Evolutionary conservation across 1,140 invertebrate species (phyloP).

Genomic region (Sesamia nonagrioides): DNA sequence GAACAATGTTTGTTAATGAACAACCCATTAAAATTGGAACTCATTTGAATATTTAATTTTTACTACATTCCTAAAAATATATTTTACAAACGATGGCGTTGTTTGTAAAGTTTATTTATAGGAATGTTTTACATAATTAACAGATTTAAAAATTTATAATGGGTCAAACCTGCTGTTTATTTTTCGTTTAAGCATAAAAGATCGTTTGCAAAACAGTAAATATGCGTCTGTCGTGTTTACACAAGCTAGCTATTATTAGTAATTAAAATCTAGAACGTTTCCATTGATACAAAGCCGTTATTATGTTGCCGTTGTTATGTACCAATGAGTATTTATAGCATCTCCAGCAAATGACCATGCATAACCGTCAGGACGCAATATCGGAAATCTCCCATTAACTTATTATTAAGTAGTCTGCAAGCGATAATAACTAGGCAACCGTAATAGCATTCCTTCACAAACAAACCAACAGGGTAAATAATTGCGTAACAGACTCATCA

Average conservation of each 20-base stretch:
- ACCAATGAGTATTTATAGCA: constrained; percentile 17
- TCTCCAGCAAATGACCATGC: constrained; percentile 5
- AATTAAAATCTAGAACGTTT: constrained; percentile 7
- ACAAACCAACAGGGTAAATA: too few species aligned
- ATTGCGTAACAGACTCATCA: too few species aligned
- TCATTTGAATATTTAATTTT: neutral
- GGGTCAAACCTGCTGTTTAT: too few species aligned
- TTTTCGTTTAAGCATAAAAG: too few species aligned
- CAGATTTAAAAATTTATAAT: too few species aligned
- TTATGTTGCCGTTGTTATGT: constrained; percentile 3
- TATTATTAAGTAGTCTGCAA: constrained; percentile 10
- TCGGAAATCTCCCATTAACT: constrained; percentile 26
- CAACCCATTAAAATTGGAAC: neutral
- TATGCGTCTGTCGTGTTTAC: neutral
- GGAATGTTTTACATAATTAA: neutral
- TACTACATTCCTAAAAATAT: neutral
- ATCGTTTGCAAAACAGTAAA: too few species aligned
- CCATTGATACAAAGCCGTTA: neutral
- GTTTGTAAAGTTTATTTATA: neutral
- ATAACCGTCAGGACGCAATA: constrained; percentile 16
- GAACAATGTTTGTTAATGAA: neutral
- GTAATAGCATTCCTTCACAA: neutral
- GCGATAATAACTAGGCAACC: neutral
- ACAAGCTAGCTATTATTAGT: neutral
- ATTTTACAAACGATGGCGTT: too few species aligned